phyloP scores from a whole-genome alignment of 2,888 invertebrate species.

The Trachelus troglodyta region DNA sequence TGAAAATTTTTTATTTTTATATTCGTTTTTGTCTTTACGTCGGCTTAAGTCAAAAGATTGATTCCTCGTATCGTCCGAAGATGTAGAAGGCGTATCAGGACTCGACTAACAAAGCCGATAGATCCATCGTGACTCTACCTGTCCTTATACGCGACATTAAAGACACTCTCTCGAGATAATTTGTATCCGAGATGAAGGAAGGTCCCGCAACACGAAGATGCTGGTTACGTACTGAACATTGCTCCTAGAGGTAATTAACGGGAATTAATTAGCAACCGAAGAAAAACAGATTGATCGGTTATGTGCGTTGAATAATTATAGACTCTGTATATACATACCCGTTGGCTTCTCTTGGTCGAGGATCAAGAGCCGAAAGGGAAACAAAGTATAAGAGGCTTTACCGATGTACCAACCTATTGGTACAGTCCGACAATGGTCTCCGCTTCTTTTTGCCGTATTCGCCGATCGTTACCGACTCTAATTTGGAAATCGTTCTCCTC shows the following conservation, averaged over 20 bases:
- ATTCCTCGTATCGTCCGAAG: background rate
- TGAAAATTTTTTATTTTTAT: background rate
- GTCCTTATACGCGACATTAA: background rate
- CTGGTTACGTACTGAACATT: conserved; percentile 23
- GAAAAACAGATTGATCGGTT: conserved; percentile 45
- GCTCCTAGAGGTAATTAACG: conserved; percentile 52
- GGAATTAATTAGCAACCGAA: conserved; percentile 53
- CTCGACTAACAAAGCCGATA: background rate
- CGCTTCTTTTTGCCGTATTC: conserved; percentile 34
- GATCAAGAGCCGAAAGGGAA: background rate
- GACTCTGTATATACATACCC: background rate
- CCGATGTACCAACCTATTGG: background rate
- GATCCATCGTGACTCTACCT: background rate
- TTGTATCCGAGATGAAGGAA: conserved; percentile 38
- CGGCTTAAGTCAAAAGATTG: background rate
- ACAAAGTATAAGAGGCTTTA: background rate
- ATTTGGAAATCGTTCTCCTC: conserved; percentile 27
- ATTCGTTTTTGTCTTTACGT: background rate
- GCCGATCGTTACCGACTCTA: conserved; percentile 36
- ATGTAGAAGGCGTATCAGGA: background rate
- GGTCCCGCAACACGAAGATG: conserved; percentile 33
- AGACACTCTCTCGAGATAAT: conserved; percentile 21
- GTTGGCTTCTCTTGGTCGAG: background rate
- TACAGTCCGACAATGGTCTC: conserved; percentile 39
- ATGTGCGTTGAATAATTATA: conserved; percentile 25